Evolutionary conservation across 2,888 invertebrate genomes (phyloP).

Genomic region (Chloroclystis v-ata): DNA sequence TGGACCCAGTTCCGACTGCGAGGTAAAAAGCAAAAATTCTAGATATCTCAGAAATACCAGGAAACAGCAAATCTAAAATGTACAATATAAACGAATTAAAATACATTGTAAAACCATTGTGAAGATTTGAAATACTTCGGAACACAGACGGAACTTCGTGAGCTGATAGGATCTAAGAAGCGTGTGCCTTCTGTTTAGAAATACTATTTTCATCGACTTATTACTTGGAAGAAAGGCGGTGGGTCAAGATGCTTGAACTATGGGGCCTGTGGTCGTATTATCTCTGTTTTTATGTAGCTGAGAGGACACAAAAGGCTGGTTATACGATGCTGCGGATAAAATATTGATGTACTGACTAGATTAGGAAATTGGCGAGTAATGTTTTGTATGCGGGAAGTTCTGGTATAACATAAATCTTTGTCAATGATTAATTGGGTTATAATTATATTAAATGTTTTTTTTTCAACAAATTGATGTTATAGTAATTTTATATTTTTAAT

Average conservation of each 20-base stretch:
- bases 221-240: conserved; percentile 7
- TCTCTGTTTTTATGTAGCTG: not conserved
- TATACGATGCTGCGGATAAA: too few relatives aligned
- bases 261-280: not conserved
- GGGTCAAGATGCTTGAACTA: not conserved
- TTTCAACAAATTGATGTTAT: too few relatives aligned
- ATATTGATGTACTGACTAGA: too few relatives aligned
- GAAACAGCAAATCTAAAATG: conserved; percentile 9
- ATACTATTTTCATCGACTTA: conserved; percentile 21
- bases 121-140: conserved; percentile 24
- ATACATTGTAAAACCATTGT: conserved; percentile 11
- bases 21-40: too few relatives aligned
- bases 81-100: conserved; percentile 15
- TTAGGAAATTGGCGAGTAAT: too few relatives aligned
- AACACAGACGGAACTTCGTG: conserved; percentile 27
- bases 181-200: conserved; percentile 26
- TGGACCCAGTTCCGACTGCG: too few relatives aligned
- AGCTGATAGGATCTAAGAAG: conserved; percentile 28
- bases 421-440: too few relatives aligned
- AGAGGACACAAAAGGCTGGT: too few relatives aligned
- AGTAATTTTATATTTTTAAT: too few relatives aligned
- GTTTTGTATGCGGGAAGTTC: too few relatives aligned
- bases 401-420: too few relatives aligned
- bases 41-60: not conserved
- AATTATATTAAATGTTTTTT: too few relatives aligned